These are phyloP conservation scores for Molossus molossus DNA, from an alignment of 2,797 vertebrate genomes.

Conservation along the genomic window DNA sequence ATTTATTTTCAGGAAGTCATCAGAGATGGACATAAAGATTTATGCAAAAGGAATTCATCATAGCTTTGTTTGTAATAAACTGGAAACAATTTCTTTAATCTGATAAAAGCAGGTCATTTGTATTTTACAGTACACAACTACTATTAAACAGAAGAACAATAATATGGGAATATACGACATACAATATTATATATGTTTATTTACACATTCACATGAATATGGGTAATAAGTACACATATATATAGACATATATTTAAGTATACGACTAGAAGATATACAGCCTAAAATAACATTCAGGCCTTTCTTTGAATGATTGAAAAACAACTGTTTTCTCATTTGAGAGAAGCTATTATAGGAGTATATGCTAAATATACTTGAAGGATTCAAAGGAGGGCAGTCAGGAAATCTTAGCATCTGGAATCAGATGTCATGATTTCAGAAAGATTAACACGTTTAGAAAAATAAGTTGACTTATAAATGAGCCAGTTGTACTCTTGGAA, in stretches of 20 bases:
- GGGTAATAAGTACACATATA: background rate
- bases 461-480: background rate
- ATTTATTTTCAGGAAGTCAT: conserved; percentile 33
- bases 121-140: background rate
- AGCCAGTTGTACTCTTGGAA: conserved; percentile 11
- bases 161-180: background rate
- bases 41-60: conserved; percentile 22
- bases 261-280: background rate
- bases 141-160: background rate
- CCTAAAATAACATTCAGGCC: background rate
- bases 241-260: background rate
- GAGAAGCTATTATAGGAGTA: background rate
- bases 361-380: background rate
- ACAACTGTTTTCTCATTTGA: conserved; percentile 24
- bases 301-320: conserved; percentile 19
- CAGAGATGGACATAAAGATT: conserved; percentile 28
- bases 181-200: background rate
- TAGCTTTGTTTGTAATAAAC: conserved; percentile 29
- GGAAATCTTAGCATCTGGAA: background rate
- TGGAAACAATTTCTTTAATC: background rate
- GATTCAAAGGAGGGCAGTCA: background rate
- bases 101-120: conserved; percentile 15
- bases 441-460: conserved; percentile 27
- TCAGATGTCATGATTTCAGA: conserved; percentile 7
- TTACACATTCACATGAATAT: conserved; percentile 21